Evolutionary conservation across 2,888 invertebrate genomes (phyloP).

Genomic region (Melikaiella ostensackeni): DNA sequence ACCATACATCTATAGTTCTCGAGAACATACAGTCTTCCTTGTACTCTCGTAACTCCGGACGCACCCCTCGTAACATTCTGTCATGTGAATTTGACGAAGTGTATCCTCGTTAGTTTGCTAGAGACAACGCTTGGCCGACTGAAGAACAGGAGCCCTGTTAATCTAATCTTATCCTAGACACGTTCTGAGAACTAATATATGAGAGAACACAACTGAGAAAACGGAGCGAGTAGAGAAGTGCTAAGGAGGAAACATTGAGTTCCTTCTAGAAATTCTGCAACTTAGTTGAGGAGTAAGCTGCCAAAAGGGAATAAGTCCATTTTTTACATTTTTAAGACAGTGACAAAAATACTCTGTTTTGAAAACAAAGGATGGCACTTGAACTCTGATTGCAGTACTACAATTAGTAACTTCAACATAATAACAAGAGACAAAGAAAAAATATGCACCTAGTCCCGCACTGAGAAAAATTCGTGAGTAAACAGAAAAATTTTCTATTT

Average conservation of each 20-base stretch:
- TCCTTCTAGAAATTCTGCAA: background rate
- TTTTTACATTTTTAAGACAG: no score
- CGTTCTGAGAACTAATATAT: slow-evolving; percentile 14
- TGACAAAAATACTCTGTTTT: no score
- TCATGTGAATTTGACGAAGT: slow-evolving; percentile 39
- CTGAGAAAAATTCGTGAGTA: no score
- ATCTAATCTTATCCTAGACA: slow-evolving; percentile 38
- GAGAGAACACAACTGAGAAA: background rate
- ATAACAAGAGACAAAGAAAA: no score
- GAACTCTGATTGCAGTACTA: no score
- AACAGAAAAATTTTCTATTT: no score
- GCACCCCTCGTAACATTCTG: slow-evolving; percentile 34
- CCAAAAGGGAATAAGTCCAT: no score
- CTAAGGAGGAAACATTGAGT: slow-evolving; percentile 1
- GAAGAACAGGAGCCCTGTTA: slow-evolving; percentile 34
- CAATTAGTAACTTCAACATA: no score
- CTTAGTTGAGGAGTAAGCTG: no score
- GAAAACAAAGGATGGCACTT: no score
- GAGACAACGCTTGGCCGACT: slow-evolving; percentile 32
- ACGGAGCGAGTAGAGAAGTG: slow-evolving; percentile 5
- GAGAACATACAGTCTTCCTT: slow-evolving; percentile 26
- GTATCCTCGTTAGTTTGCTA: slow-evolving; percentile 34
- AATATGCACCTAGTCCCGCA: no score
- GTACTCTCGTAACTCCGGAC: slow-evolving; percentile 33
- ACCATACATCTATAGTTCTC: slow-evolving; percentile 15